Conservation (phyloP, 1,140 invertebrate genomes). For the Aplysia californica region DNA sequence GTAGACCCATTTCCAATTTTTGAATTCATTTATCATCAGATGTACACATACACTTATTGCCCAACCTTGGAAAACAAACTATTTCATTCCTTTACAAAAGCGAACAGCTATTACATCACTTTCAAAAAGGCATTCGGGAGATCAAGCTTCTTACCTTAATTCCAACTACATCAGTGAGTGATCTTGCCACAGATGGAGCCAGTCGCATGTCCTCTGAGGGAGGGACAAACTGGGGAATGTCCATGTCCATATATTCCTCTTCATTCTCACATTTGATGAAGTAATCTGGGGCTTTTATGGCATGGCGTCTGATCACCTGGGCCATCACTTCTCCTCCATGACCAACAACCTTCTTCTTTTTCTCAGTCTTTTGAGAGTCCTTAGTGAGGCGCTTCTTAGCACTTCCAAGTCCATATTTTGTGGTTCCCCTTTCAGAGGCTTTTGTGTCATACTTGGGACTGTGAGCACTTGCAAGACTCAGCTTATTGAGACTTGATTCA, state of each 20-base stretch:
- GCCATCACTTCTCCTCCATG: not conserved
- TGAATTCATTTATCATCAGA: not conserved
- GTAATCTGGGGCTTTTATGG: conserved; percentile 25
- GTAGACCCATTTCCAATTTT: not conserved
- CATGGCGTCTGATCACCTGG: not conserved
- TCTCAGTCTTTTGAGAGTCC: too few species aligned
- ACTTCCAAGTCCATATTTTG: too few species aligned
- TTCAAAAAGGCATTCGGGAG: not conserved
- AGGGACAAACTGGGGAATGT: conserved; percentile 17
- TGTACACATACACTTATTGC: not conserved
- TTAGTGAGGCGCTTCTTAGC: too few species aligned
- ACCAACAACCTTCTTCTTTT: conserved; percentile 30
- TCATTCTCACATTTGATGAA: conserved; percentile 12
- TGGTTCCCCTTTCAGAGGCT: too few species aligned
- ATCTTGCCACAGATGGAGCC: not conserved
- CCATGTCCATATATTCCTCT: conserved; percentile 18
- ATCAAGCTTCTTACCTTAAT: conserved; percentile 23
- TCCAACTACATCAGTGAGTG: conserved; percentile 15
- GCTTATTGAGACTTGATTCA: too few species aligned
- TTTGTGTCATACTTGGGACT: too few species aligned
- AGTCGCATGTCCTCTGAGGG: conserved; percentile 15
- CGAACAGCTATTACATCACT: not conserved
- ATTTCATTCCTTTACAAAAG: conserved; percentile 4
- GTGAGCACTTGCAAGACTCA: too few species aligned
- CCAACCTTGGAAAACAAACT: not conserved